These are phyloP conservation scores for Meta bourneti DNA, from an alignment of 2,888 invertebrate genomes.

Conservation along the genomic window DNA sequence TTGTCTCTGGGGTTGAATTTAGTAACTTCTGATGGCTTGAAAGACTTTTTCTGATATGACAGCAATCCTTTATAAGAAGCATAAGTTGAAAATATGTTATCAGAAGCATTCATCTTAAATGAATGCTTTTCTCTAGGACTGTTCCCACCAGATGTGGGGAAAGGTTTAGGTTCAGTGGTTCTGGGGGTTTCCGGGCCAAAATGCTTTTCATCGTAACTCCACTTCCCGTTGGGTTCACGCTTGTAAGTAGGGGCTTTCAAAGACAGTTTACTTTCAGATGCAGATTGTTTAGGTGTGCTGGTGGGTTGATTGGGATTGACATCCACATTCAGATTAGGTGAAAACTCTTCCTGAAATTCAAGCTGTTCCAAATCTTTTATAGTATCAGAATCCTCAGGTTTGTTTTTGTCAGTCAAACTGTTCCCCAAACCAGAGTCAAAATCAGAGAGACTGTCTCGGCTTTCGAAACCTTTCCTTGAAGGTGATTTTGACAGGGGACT, in stretches of 20 bases:
- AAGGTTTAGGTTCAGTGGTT: conserved; percentile 36
- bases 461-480: conserved; percentile 65
- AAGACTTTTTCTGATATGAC: conserved; percentile 73
- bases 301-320: background rate
- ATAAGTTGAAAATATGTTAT: conserved; percentile 74
- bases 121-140: conserved; percentile 69
- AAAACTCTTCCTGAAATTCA: conserved; percentile 66
- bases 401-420: conserved; percentile 71
- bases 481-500: conserved; percentile 70
- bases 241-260: conserved; percentile 69
- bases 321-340: conserved; percentile 42
- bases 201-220: conserved; percentile 74
- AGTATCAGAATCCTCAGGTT: conserved; percentile 74
- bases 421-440: conserved; percentile 74
- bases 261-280: conserved; percentile 18
- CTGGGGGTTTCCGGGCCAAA: conserved; percentile 43
- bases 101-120: conserved; percentile 71
- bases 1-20: conserved; percentile 38
- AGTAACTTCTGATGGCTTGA: conserved; percentile 39
- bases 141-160: conserved; percentile 17
- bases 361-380: conserved; percentile 74
- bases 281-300: conserved; percentile 57
- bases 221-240: conserved; percentile 71
- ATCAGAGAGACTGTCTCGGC: conserved; percentile 65
- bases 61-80: conserved; percentile 73